phyloP scores from a whole-genome alignment of 2,888 invertebrate species.

The Hetaerina titia region DNA sequence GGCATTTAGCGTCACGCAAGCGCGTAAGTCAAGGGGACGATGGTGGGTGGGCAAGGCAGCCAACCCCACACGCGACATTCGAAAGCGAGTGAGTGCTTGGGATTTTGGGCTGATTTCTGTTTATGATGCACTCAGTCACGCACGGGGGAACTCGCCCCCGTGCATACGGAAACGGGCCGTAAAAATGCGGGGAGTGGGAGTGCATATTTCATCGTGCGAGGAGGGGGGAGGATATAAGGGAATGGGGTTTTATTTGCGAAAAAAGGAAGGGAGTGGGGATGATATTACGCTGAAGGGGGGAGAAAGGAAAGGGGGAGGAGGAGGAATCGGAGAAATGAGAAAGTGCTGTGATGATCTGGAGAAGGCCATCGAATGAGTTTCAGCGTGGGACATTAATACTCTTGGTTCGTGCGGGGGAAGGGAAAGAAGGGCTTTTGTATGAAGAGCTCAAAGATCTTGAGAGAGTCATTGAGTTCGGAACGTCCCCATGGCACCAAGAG shows the following conservation, averaged over 20 bases:
- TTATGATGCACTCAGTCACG: conserved; percentile 9
- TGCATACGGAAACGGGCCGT: neutral
- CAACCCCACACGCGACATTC: neutral
- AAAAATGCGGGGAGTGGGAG: neutral
- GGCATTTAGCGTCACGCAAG: conserved; percentile 27
- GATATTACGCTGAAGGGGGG: neutral
- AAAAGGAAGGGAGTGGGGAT: neutral
- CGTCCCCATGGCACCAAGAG: neutral
- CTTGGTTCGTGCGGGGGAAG: neutral
- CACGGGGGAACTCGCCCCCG: neutral
- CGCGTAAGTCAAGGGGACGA: neutral
- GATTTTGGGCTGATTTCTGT: conserved; percentile 10
- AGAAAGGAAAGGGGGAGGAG: neutral
- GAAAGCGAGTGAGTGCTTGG: conserved; percentile 26
- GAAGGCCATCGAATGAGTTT: neutral
- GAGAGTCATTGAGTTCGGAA: neutral
- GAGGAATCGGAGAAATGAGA: neutral
- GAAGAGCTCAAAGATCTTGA: neutral
- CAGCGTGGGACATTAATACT: neutral
- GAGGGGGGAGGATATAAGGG: neutral
- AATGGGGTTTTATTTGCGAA: neutral
- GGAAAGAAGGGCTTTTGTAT: neutral
- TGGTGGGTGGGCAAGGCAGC: neutral
- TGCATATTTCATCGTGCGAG: neutral
- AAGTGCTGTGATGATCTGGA: neutral